Conservation (phyloP, 2,888 invertebrate species). For the Meteorus cinctellus region DNA sequence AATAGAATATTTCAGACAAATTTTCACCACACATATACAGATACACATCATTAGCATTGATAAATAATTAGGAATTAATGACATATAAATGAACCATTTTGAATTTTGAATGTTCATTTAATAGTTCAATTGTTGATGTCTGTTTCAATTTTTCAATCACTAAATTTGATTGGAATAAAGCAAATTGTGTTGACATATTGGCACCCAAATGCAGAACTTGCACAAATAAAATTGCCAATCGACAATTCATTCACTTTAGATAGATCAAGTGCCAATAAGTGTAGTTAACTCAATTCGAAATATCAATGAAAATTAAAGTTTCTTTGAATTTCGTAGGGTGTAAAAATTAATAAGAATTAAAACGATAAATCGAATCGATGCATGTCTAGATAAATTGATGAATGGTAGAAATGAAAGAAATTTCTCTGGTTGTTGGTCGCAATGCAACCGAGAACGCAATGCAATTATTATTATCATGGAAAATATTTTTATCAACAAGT, state of each 20-base stretch:
- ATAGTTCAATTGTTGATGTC: too few species aligned
- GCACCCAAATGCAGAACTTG: conserved; percentile 33
- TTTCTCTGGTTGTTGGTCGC: conserved; percentile 52
- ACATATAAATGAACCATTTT: not conserved
- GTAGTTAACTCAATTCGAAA: not conserved
- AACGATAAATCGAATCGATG: conserved; percentile 7
- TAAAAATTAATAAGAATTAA: conserved; percentile 32
- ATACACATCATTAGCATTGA: conserved; percentile 4
- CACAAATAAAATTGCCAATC: conserved; percentile 22
- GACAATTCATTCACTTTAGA: conserved; percentile 30
- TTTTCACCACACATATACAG: not conserved
- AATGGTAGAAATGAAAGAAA: conserved; percentile 24
- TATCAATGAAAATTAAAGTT: too few species aligned
- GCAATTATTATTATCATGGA: conserved; percentile 55
- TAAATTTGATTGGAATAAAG: not conserved
- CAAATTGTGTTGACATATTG: not conserved
- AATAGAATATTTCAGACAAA: not conserved
- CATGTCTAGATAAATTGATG: conserved; percentile 2
- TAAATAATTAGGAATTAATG: not conserved
- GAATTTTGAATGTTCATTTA: not conserved
- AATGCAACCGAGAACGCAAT: conserved; percentile 58
- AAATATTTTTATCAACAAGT: conserved; percentile 48
- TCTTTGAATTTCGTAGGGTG: not conserved
- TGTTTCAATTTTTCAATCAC: too few species aligned
- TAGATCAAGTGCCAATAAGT: conserved; percentile 51